phyloP scores from a whole-genome alignment of 2,797 vertebrate genomes.

The Xiphorhynchus erythropygius region DNA sequence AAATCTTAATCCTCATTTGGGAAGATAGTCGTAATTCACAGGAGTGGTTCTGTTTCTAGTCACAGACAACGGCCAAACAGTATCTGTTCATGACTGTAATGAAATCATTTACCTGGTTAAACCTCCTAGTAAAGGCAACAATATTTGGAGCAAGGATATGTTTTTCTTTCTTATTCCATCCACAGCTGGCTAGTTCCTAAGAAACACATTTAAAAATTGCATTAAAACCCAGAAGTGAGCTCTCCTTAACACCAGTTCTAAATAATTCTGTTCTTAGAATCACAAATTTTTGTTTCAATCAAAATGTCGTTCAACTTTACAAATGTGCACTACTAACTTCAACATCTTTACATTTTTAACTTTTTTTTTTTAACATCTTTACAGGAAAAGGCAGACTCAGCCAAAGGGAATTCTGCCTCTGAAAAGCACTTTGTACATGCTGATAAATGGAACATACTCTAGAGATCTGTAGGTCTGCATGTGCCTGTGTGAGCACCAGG shows the following conservation, averaged over 20 bases:
- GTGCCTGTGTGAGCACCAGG: background rate
- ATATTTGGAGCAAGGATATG: constrained; percentile 92
- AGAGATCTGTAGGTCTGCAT: background rate
- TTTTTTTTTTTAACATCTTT: background rate
- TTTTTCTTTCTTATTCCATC: constrained; percentile 96
- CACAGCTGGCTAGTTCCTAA: constrained; percentile 93
- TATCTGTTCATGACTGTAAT: background rate
- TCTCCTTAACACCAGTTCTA: background rate
- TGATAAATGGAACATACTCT: background rate
- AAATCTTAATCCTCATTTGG: background rate
- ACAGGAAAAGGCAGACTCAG: background rate
- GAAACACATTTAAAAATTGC: constrained; percentile 50
- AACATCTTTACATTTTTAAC: background rate
- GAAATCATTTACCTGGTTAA: constrained; percentile 88
- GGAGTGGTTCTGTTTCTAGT: background rate
- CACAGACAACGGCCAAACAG: background rate
- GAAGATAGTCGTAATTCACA: background rate
- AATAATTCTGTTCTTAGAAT: background rate
- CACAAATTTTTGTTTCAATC: background rate
- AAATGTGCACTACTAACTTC: background rate
- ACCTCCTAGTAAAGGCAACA: constrained; percentile 95
- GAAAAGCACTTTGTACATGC: background rate
- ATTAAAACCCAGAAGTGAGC: background rate
- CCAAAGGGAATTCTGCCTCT: background rate
- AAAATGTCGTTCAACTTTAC: background rate